Base-by-base conservation (phyloP, 2,888 invertebrate genomes). In the Andrena haemorrhoa region DNA sequence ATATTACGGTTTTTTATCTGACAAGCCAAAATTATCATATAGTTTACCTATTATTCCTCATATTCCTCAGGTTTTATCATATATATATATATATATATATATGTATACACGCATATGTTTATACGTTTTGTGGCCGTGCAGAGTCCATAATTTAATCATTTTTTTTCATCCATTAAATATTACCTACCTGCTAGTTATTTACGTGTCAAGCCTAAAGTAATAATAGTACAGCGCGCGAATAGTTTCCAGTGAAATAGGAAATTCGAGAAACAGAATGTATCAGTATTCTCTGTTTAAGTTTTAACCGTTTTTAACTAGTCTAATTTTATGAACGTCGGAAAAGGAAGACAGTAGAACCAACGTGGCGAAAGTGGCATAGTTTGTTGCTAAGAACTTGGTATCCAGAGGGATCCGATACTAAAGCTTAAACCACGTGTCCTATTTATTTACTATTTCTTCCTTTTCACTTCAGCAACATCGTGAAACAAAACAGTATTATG, bases 401-500 rank as follows among this genome's bases (percentile, higher is more conserved):
- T 12, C 4, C 31, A 26, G 33, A 51, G 8, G 41, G 16, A 31
- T 12, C 33, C 47, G 20, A 41, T 49, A 23, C 23, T 51, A 58
- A 41, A 33, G 49, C 16, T 60, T 4, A 33, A 70, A 26, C 20
- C 16, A 5, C 0, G 35, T 8, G 12, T 31, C n/a, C 47, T 31
- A 53, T 26, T 53, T 68, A 49, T 63, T 75, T 69, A 64, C 81
- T 75, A 65, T 73, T 61, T 78, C 72, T 79, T 65, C 61, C 56
- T 69, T 73, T 79, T 49, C 66, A 26, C 68, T 69, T 76, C 53
- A 60, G 33, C 29, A 64, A 53, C 31, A 70, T 74, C 35, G 68
- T 74, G 75, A 83, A 88, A 91, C 86, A 82, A 83, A 91, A 77
- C 91, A 91, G 91, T 91, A 91, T 91, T 91, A 91, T 83, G 69